Percentiles rank a stretch among this genome's conserved stretches.
Evolutionary conservation across 2,888 invertebrate genomes (phyloP).

Genomic region (Creontiades dilutus): DNA sequence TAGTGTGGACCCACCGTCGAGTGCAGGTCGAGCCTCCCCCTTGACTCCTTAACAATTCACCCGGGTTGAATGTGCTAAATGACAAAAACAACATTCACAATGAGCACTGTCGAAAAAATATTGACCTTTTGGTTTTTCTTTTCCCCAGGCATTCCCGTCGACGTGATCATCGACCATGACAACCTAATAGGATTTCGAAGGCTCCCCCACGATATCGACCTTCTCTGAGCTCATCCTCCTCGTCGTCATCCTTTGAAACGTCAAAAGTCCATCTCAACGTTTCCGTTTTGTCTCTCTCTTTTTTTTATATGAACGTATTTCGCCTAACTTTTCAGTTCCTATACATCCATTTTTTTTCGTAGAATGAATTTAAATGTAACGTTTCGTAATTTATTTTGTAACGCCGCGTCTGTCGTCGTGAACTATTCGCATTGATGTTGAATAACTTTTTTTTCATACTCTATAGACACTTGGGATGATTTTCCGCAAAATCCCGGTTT

Average conservation of each 20-base stretch:
- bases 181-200: slow-evolving; percentile 74
- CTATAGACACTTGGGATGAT: background rate
- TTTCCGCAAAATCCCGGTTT: background rate
- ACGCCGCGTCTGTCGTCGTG: background rate
- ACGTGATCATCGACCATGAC: slow-evolving; percentile 73
- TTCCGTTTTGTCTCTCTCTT: background rate
- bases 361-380: background rate
- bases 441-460: background rate
- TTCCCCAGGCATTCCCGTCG: slow-evolving; percentile 71
- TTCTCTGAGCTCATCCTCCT: background rate
- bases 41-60: no score
- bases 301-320: background rate
- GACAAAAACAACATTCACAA: no score
- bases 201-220: slow-evolving; percentile 35
- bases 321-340: slow-evolving; percentile 31
- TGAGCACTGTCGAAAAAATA: no score
- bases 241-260: background rate
- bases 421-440: background rate
- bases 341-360: background rate
- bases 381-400: slow-evolving; percentile 7
- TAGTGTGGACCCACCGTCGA: no score
- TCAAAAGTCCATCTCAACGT: background rate
- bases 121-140: no score
- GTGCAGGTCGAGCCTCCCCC: no score
- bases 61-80: no score